These are phyloP conservation scores for Sylvilagus floridanus DNA, from an alignment of 2,797 vertebrate species.

Conservation along the genomic window DNA sequence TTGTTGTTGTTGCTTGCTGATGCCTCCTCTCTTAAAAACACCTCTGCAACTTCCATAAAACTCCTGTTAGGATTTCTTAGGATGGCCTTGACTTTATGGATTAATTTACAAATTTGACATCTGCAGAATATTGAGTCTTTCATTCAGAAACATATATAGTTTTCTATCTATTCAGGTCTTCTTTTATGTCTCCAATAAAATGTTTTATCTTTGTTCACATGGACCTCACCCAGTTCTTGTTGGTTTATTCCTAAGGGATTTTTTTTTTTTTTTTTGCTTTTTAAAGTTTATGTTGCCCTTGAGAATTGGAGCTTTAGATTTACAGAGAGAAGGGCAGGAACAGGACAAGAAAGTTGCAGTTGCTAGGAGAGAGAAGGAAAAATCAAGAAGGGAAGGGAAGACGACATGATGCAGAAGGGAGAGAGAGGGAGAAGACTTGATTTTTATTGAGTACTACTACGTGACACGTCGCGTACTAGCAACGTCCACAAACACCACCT, in stretches of 20 bases:
- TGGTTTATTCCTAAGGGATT: neutral
- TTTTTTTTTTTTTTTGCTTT: neutral
- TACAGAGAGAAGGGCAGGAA: neutral
- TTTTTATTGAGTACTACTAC: neutral
- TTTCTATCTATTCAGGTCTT: slow-evolving; percentile 25
- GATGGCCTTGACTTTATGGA: slow-evolving; percentile 22
- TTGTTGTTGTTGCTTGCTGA: neutral
- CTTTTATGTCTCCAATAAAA: slow-evolving; percentile 34
- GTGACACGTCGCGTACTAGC: neutral
- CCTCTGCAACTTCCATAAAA: slow-evolving; percentile 10
- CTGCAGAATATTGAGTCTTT: slow-evolving; percentile 34
- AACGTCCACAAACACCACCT: neutral
- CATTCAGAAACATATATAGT: neutral
- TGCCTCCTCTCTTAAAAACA: slow-evolving; percentile 44
- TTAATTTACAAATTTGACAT: slow-evolving; percentile 62
- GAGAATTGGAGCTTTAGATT: neutral
- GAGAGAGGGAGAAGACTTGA: neutral
- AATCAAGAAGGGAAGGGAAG: neutral
- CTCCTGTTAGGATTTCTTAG: neutral
- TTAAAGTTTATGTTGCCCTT: neutral
- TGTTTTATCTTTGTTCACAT: neutral
- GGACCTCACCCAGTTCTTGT: neutral
- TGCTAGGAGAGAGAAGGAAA: neutral
- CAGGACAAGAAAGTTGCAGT: slow-evolving; percentile 6
- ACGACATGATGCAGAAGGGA: neutral